Evolutionary conservation across 2,113 vertebrate genomes (phyloP).

Genomic region (Phocoena phocoena): DNA sequence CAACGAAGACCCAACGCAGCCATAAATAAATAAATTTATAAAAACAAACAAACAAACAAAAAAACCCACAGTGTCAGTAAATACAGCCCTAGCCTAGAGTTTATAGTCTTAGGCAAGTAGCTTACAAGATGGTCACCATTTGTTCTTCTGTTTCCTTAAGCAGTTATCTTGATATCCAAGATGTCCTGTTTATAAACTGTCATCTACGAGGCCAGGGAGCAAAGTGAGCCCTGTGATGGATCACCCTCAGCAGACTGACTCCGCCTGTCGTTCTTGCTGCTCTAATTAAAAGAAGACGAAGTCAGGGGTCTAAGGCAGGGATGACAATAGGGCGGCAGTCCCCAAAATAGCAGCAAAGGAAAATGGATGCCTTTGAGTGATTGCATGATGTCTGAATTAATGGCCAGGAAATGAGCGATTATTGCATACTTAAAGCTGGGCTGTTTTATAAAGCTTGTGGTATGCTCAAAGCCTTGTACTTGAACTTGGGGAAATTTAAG

Average conservation of each 20-base stretch:
- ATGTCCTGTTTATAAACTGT: constrained; percentile 88
- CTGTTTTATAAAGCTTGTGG: constrained; percentile 76
- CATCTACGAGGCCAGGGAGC: constrained; percentile 85
- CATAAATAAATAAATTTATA: too few relatives aligned
- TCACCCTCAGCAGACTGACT: constrained; percentile 85
- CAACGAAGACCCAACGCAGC: too few relatives aligned
- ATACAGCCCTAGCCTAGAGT: background rate
- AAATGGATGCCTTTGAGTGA: constrained; percentile 84
- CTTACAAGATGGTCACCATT: constrained; percentile 64
- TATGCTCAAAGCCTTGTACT: constrained; percentile 70
- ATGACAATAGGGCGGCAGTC: constrained; percentile 85
- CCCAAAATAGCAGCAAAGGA: constrained; percentile 80
- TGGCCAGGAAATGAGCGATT: constrained; percentile 86
- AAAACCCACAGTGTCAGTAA: background rate
- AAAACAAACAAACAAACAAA: too few relatives aligned
- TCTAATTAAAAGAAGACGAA: constrained; percentile 87
- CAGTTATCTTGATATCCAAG: constrained; percentile 86
- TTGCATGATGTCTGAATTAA: constrained; percentile 85
- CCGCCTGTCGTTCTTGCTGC: constrained; percentile 82
- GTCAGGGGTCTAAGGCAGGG: constrained; percentile 81
- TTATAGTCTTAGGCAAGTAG: constrained; percentile 53
- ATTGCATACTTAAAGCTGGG: constrained; percentile 78
- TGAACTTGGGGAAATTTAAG: constrained; percentile 73
- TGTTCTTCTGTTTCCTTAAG: constrained; percentile 80
- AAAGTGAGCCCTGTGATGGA: constrained; percentile 83